Base-by-base conservation (phyloP, 1,140 invertebrate genomes). In the Aphis gossypii region DNA sequence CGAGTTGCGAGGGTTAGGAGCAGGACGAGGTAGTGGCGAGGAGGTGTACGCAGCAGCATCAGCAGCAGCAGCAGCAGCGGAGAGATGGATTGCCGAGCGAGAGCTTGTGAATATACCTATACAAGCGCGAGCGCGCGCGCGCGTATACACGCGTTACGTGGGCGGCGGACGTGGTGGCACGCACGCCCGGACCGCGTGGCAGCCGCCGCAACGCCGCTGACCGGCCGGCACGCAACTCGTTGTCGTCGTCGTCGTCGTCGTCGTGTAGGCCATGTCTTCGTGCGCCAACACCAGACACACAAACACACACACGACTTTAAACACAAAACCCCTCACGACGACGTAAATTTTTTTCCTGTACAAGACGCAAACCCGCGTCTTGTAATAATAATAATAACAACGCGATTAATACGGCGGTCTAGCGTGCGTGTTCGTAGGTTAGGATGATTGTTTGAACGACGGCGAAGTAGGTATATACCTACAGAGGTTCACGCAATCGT, bases 161-260 rank as follows among this genome's bases (percentile, higher is more conserved):
- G 48, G 88, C 48, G 48, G 35, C 51, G 51, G 20, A 38, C 38
- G 38, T 68, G 56, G 90, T 44, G 90, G 90, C 56, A 91, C 56
- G 90, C 90, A 91, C 90, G 90, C 90, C 90, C 56, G 90, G 90
- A 91, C 90, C 90, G 90, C 88, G 51, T 89, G 88, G 88, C 51
- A 38, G 35, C 30, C 86, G 88, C 51, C 14, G 48, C 51, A 76
- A 76, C 18, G 84, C 23, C 9, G 88, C 88, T 38, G 35, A 56
- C 48, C 88, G 51, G 88, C 88, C 51, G 88, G 88, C 88, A 89
- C 88, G 88, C 88, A 89, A 89, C 87, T 21, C 48, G 87, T 89
- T 25, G 87, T 41, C 87, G 87, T 54, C n/a, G n/a, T 35, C 86
- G 86, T 89, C 87, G n/a, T 54, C 54, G 54, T 56, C 48, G 48